Percentiles rank a stretch among this genome's conserved stretches.
Evolutionary conservation across 2,113 vertebrate species (phyloP).

Genomic region (Chionomys nivalis): DNA sequence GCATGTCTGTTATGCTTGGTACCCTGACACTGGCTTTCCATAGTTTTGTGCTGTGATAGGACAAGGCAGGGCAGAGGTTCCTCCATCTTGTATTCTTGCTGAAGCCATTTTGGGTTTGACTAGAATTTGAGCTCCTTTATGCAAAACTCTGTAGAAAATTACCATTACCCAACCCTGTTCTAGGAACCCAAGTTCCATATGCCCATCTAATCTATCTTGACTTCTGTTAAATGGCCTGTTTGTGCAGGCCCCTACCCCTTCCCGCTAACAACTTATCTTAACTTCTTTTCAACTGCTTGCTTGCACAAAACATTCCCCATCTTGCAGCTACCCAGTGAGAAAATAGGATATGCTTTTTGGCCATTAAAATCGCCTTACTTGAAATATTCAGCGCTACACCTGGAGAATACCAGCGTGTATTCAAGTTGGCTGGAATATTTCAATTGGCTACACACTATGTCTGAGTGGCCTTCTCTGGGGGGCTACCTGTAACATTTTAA

Average conservation of each 20-base stretch:
- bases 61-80: not conserved
- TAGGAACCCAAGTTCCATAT: not conserved
- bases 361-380: not conserved
- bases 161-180: not conserved
- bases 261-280: not conserved
- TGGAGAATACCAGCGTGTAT: not conserved
- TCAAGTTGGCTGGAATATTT: not conserved
- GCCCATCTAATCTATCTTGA: not conserved
- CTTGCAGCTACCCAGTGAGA: not conserved
- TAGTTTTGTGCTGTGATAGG: not conserved
- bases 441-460: not conserved
- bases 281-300: not conserved
- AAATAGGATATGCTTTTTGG: not conserved
- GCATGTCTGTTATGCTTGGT: not conserved
- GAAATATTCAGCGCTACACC: not conserved
- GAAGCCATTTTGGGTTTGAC: not conserved
- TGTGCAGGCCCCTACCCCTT: not conserved
- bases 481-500: not conserved
- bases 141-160: not conserved
- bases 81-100: not conserved
- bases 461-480: not conserved
- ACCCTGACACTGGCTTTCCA: not conserved
- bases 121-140: not conserved
- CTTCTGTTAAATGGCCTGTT: not conserved
- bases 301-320: not conserved